Percentiles rank a stretch among this genome's conserved stretches.
Conservation (phyloP, 2,113 vertebrate species). For the Acrocephalus arundinaceus region DNA sequence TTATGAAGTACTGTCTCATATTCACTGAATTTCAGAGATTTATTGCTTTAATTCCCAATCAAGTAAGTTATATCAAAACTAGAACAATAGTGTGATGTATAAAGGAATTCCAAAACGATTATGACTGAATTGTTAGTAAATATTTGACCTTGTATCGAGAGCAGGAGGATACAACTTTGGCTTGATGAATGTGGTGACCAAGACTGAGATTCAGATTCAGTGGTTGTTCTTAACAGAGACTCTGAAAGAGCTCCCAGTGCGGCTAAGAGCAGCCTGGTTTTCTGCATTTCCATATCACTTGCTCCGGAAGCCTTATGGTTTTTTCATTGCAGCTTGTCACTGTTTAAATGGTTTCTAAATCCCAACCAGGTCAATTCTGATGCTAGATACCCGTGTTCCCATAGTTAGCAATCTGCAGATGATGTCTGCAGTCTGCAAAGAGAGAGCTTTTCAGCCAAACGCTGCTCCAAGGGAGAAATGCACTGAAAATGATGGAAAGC, state of each 20-base stretch:
- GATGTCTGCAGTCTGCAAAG: neutral
- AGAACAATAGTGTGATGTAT: neutral
- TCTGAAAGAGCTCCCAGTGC: neutral
- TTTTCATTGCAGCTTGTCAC: neutral
- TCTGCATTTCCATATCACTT: neutral
- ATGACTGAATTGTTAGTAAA: neutral
- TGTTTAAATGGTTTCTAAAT: neutral
- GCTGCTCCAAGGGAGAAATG: neutral
- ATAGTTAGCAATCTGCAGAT: neutral
- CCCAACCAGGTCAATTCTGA: neutral
- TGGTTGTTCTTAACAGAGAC: neutral
- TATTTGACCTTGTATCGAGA: neutral
- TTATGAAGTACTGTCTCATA: constrained; percentile 35
- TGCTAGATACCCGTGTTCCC: neutral
- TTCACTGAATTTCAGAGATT: neutral
- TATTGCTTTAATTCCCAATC: constrained; percentile 27
- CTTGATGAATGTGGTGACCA: fast-evolving
- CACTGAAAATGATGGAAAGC: neutral
- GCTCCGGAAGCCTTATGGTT: neutral
- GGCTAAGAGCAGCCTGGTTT: neutral
- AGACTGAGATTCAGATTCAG: neutral
- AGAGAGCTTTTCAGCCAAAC: neutral
- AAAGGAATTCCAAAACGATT: neutral
- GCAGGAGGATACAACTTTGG: neutral
- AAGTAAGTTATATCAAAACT: constrained; percentile 19